Evolutionary conservation across 2,888 invertebrate genomes (phyloP).

Genomic region (Autographa pulchrina): DNA sequence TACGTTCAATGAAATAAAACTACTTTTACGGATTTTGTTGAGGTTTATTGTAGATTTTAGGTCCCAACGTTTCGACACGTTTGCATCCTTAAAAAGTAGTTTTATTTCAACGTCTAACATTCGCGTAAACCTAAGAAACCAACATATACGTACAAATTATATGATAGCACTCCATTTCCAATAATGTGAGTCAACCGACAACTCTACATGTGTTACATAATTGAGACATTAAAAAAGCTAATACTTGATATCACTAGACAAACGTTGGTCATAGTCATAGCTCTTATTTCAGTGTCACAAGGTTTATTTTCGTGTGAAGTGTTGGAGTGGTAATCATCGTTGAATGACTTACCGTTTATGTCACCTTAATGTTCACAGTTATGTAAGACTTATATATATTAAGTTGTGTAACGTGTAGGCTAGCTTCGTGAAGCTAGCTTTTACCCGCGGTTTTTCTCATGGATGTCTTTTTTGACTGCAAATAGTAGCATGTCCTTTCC

Average conservation of each 20-base stretch:
- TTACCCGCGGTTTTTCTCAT: too few relatives aligned
- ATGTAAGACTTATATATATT: neutral
- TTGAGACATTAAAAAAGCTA: neutral
- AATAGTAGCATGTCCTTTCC: too few relatives aligned
- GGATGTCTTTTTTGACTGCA: too few relatives aligned
- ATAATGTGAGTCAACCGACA: neutral
- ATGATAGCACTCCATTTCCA: neutral
- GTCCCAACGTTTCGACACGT: too few relatives aligned
- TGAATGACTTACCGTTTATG: constrained; percentile 4
- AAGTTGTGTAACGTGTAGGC: neutral
- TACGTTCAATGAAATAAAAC: too few relatives aligned
- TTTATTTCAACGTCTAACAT: too few relatives aligned
- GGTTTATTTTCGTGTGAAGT: too few relatives aligned
- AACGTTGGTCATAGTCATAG: neutral
- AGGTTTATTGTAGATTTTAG: too few relatives aligned
- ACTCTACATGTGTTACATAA: neutral
- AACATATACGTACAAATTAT: neutral
- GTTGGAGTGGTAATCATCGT: neutral
- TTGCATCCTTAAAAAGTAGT: too few relatives aligned
- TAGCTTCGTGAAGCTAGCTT: neutral
- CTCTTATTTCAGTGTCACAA: neutral
- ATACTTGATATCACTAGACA: neutral
- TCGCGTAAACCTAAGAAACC: too few relatives aligned
- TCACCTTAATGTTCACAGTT: neutral
- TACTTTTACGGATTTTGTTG: too few relatives aligned